Base-by-base conservation (phyloP, 2,797 vertebrate species). In the Tokudaia muenninki region DNA sequence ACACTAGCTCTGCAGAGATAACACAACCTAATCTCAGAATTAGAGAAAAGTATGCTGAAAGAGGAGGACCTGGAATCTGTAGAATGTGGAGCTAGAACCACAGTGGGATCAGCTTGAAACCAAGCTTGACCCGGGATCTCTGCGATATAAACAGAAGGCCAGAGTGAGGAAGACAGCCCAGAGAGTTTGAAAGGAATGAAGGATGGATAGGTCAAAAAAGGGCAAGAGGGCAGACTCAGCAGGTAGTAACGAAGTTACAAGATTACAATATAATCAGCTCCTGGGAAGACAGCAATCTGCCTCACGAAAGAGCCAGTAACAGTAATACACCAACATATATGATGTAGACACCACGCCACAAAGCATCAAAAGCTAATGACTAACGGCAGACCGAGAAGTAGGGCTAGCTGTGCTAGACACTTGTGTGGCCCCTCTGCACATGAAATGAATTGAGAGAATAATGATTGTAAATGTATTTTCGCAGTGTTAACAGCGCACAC, bases 251-350 rank as follows among this genome's bases (percentile, higher is more conserved):
- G 29, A 83, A 21, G 52, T 29, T 65, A 44, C 41, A 92, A 61
- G 41, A 41, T 80, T 63, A 82, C 37, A 52, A 44, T 26, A 34
- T 29, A 92, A 87, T 1, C 24, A n/a, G 47, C 57, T 81, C 17
- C 65, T 65, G 13, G 57, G 77, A 93, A 97, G 87, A 87, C 8
- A 11, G 37, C 57, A 47, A 82, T 65, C 34, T 26, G 44, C 74
- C 41, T 81, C 19, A 21, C 70, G 44, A 96, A 96, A 89, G 63
- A 94, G 22, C 17, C 57, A 59, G 72, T 24, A 52, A 86, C n/a
- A 79, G 67, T 14, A 84, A 50, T 13, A n/a, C 8, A 70, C 37
- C 67, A 86, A 24, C 12, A 11, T 44, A 8, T 77, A 80, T 0
- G 14, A 29, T 78, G 41, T 87, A 90, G 90, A 75, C 59, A 72